Percentiles rank a stretch among this genome's conserved stretches.
Evolutionary conservation across 2,113 vertebrate genomes (phyloP).

Genomic region (Bungarus multicinctus): DNA sequence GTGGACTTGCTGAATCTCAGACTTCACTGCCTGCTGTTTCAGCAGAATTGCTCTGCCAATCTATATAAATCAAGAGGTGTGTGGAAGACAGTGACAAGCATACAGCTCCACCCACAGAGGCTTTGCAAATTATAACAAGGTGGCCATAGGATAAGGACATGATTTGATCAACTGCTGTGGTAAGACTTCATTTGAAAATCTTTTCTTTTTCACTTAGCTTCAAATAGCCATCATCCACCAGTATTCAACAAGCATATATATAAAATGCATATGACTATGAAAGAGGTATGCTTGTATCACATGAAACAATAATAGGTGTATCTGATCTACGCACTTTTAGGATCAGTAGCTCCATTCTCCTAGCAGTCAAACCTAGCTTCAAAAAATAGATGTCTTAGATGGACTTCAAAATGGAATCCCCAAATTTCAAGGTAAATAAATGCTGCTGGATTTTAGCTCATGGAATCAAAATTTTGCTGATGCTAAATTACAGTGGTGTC

Average conservation of each 20-base stretch:
- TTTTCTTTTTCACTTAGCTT: background rate
- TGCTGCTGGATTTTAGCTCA: background rate
- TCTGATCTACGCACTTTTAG: background rate
- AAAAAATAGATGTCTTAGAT: background rate
- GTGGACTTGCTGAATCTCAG: conserved; percentile 24
- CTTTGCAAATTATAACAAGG: conserved; percentile 1
- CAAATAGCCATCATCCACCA: background rate
- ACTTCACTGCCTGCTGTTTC: conserved; percentile 11
- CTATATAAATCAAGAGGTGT: conserved; percentile 22
- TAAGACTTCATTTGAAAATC: background rate
- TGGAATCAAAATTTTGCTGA: background rate
- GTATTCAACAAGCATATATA: background rate
- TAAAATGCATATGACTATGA: background rate
- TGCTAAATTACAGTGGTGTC: background rate
- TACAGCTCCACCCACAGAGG: background rate
- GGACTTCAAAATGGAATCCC: background rate
- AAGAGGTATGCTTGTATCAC: background rate
- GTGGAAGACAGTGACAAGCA: conserved; percentile 19
- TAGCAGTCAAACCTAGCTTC: background rate
- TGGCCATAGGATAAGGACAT: background rate
- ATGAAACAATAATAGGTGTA: background rate
- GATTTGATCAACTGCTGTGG: background rate
- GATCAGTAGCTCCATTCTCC: background rate
- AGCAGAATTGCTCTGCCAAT: conserved; percentile 23
- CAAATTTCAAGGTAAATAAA: background rate